Base-by-base conservation (phyloP, 2,113 vertebrate genomes). In the Sialia sialis region DNA sequence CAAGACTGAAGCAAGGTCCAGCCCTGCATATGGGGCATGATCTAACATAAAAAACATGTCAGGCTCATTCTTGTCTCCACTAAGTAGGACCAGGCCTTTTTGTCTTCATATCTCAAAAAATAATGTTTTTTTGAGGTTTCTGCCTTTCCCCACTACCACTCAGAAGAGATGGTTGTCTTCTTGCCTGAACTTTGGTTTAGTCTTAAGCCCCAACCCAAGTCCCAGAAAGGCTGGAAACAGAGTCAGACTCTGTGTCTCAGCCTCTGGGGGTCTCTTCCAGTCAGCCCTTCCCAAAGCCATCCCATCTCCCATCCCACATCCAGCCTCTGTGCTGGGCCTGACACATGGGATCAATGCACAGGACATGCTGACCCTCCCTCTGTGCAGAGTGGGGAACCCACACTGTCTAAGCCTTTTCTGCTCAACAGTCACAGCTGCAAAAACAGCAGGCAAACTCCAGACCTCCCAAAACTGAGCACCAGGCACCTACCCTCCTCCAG, bases 301-400 rank as follows among this genome's bases (percentile, higher is more conserved):
- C 16, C 23, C 17, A 60, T 38, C 12, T 72, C 18, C 26, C 14
- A 43, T 52, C 44, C 30, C 43, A 43, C 36, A 56, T 27, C 19
- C 23, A 29, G 18, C n/a, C 34, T 68, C 54, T 0, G 0, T 74
- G 48, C 67, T 69, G 56, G 63, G 59, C 13, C 48, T 0, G 0
- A 67, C 30, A 46, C 44, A 16, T 0, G 12, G 19, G 23, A 59
- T 48, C 59, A 62, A 38, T 29, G 36, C 34, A n/a, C 0, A 2
- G 52, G 30, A 73, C 34, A 44, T 44, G n/a, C 26, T 12, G 11
- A 84, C 3, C 2, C 20, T 87, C 21, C 12, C 54, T 87, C 34
- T 77, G 66, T 58, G 39, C 3, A 13, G 62, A 86, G 22, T 16
- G 51, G 30, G 54, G 43, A 90, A 77, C 88, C 54, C 2, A 1